Evolutionary conservation across 1,140 invertebrate genomes (phyloP), one percentile per base, ranked within the genome.

Genomic region (Apis cerana): DNA sequence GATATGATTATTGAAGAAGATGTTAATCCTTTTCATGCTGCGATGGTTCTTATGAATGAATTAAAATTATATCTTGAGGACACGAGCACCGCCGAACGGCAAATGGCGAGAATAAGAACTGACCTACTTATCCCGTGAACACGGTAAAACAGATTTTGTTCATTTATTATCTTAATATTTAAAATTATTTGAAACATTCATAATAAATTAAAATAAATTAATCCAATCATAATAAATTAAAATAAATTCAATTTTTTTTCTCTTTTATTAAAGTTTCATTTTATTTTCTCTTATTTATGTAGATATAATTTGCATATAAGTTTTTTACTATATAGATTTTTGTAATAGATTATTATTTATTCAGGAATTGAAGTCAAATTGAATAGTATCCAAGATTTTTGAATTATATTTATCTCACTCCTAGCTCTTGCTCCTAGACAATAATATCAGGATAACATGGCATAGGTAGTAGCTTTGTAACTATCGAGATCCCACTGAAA

Each of bases 61-160:
- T 78, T 94, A 43, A 80, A 92, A 62, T 78, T 92, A 11, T 90
- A 92, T 84, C 86, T 92, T 4, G 70, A 75, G 27, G 88, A 86
- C 23, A 79, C 80, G 15, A 85, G 85, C 58, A 50, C 71, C 9
- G 68, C 78, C 11, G 80, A 91, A 12, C 83, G 91, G 75, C 91
- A 93, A 62, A 88, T 87, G 67, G 93, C 92, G 1, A 89, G 88
- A 76, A 78, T 92, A 48, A 90, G 83, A 61, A 88, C 92, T 4
- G 93, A 94, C 84, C 86, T 93, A 19, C 88, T 92, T 64, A 91
- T 94, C 75, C 88, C 92, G 67, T 92, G 77, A 90, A 54, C 52
- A 52, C 2, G 72, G 69, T 61, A 71, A 74, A 50, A 61, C 33
- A 76, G 74, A 83, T 65, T 69, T 67, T 10, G 0, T 17, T 21